Base-by-base conservation (phyloP, 2,888 invertebrate genomes). In the Calliphora vomitoria region DNA sequence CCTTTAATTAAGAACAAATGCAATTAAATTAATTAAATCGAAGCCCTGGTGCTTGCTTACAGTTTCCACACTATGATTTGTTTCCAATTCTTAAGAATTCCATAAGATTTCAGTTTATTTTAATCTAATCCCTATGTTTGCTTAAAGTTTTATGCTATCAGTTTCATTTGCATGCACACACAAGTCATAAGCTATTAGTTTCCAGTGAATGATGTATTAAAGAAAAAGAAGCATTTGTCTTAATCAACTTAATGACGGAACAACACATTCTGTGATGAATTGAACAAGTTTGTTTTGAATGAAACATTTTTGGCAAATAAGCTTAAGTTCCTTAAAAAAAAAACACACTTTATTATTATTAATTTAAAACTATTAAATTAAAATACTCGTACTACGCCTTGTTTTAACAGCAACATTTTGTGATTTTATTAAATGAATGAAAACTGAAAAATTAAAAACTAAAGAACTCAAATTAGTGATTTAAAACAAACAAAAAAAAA, bases 371-470 rank as follows among this genome's bases (percentile, higher is more conserved):
- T 79, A 55, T 35, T 64, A 18, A 64, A 44, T 38, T 69, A 44
- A 44, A 44, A 82, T n/a, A 68, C 20, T 68, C 8, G 25, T 64
- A 13, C 35, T n/a, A 18, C 38, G 87, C 87, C 87, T 87, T 87
- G 55, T 81, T 87, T 87, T 53, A 20, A 64, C 41, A 62, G 68
- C 47, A 83, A 76, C 62, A 55, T 44, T 79, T 68, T 87, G 87
- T 87, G 84, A 87, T 87, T 85, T 83, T 58, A 80, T 68, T 76
- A 38, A 76, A 69, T n/a, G 13, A 58, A 50, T 68, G 13, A 58
- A 53, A 50, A 55, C 38, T 31, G 47, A 75, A 41, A 8, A 4
- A 62, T 13, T 18, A 55, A 58, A n/a, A 60, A 62, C 66, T 68
- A 72, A 81, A 74, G 64, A 58, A 82, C 75, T 86, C 66, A 74